Percentiles rank a stretch among this genome's conserved stretches.
These are phyloP conservation scores for Morbakka virulenta DNA, from an alignment of 30 jellyfish, hydroid and myxozoan genomes.

Conservation along the genomic window DNA sequence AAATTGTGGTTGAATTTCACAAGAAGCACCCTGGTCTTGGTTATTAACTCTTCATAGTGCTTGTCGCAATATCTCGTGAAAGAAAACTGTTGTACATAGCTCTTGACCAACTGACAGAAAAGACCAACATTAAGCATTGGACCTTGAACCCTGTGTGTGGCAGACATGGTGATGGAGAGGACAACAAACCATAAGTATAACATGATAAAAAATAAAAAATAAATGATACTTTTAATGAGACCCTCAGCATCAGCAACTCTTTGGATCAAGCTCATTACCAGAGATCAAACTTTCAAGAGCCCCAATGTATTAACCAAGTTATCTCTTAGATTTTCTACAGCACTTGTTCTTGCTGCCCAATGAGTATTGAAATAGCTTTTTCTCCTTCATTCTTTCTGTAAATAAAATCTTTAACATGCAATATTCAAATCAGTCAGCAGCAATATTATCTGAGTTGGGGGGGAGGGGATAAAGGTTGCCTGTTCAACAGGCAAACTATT, in stretches of 20 bases:
- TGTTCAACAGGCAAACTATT: too few species aligned
- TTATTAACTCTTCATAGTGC: background rate
- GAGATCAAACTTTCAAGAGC: slow-evolving; percentile 7
- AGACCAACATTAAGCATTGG: slow-evolving; percentile 27
- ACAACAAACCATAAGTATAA: slow-evolving; percentile 33
- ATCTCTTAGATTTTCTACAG: background rate
- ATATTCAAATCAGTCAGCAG: too few species aligned
- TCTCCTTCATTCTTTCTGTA: background rate
- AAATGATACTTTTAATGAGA: background rate
- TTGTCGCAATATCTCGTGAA: background rate
- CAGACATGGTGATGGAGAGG: slow-evolving; percentile 42
- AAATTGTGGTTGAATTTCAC: background rate
- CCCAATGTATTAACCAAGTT: slow-evolving; percentile 1
- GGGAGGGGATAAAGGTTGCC: too few species aligned
- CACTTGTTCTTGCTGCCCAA: slow-evolving; percentile 8
- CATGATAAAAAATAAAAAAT: slow-evolving; percentile 25
- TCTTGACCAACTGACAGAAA: slow-evolving; percentile 11
- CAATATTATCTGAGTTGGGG: too few species aligned
- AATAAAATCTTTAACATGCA: too few species aligned
- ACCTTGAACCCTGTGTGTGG: slow-evolving; percentile 49
- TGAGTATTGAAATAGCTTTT: background rate
- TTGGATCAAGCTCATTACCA: slow-evolving; percentile 26
- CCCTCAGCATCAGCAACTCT: slow-evolving; percentile 24
- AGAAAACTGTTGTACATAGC: background rate
- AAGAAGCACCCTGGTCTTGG: slow-evolving; percentile 7